These are phyloP conservation scores for Engraulis encrasicolus DNA, from an alignment of 2,113 vertebrate genomes.

Conservation along the genomic window DNA sequence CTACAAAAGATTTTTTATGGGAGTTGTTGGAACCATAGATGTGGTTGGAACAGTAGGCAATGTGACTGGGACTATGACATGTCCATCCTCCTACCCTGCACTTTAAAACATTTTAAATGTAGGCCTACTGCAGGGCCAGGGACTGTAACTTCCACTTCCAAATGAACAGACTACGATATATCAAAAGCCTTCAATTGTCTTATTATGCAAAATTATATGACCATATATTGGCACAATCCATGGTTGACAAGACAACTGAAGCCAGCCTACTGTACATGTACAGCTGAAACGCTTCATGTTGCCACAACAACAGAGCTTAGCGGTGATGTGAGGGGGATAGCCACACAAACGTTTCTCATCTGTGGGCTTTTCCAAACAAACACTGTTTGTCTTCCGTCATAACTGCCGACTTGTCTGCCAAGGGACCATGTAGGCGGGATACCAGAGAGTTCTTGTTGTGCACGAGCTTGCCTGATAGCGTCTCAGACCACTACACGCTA, in stretches of 20 bases:
- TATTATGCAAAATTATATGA: no score
- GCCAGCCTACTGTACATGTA: no score
- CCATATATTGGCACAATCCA: no score
- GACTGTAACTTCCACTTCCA: no score
- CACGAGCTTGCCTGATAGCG: neutral
- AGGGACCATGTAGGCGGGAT: neutral
- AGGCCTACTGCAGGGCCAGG: no score
- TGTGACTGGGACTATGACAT: neutral
- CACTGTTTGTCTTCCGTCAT: constrained; percentile 4
- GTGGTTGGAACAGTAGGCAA: neutral
- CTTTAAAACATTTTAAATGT: no score
- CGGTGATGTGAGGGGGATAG: neutral
- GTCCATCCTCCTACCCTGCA: no score
- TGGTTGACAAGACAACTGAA: no score
- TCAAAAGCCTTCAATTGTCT: neutral
- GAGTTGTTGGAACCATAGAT: no score
- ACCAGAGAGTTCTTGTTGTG: neutral
- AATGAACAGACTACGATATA: no score
- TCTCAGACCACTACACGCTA: neutral
- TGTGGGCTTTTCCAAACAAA: neutral
- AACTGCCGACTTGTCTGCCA: constrained; percentile 7
- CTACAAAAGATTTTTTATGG: neutral
- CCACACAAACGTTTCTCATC: neutral
- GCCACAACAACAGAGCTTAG: neutral
- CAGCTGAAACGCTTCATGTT: neutral